Conservation (phyloP, 2,888 invertebrate species). For the Byasa hedistus region DNA sequence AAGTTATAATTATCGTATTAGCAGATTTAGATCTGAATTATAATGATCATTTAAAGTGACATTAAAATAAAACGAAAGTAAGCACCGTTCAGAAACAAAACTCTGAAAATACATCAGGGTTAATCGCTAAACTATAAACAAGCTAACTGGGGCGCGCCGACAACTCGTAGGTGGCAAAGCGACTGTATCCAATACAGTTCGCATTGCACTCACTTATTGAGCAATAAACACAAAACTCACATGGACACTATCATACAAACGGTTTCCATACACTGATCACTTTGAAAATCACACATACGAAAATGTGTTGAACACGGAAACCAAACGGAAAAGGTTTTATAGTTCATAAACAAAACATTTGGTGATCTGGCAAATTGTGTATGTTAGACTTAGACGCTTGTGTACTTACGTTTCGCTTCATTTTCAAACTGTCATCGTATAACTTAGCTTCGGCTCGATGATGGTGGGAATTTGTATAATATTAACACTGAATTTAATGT, state of each 20-base stretch:
- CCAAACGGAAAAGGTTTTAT: not conserved
- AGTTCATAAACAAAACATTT: slow-evolving; percentile 55
- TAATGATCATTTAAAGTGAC: slow-evolving; percentile 4
- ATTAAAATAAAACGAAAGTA: slow-evolving; percentile 22
- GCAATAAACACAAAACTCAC: slow-evolving; percentile 28
- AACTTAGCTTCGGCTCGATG: slow-evolving; percentile 23
- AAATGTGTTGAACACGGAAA: not conserved
- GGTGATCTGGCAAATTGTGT: slow-evolving; percentile 49
- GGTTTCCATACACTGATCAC: slow-evolving; percentile 31
- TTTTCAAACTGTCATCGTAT: slow-evolving; percentile 49
- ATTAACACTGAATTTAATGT: slow-evolving; percentile 51
- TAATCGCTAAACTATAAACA: slow-evolving; percentile 54
- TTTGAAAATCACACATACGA: not conserved
- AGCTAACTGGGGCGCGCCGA: slow-evolving; percentile 50
- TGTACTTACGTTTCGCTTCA: slow-evolving; percentile 77
- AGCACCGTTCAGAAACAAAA: slow-evolving; percentile 34
- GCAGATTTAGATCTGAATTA: too few species aligned
- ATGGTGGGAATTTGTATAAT: slow-evolving; percentile 30
- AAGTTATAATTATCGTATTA: too few species aligned
- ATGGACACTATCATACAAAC: slow-evolving; percentile 31
- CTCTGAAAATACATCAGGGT: slow-evolving; percentile 53
- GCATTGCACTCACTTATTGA: slow-evolving; percentile 36
- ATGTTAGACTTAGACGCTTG: slow-evolving; percentile 14
- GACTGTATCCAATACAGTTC: slow-evolving; percentile 49
- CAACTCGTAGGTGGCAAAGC: slow-evolving; percentile 50